A percentile compares a stretch with the other conserved stretches of the same genome.
Conservation (phyloP, 2,797 vertebrate genomes). For the Enteromius unitaeniatus region DNA sequence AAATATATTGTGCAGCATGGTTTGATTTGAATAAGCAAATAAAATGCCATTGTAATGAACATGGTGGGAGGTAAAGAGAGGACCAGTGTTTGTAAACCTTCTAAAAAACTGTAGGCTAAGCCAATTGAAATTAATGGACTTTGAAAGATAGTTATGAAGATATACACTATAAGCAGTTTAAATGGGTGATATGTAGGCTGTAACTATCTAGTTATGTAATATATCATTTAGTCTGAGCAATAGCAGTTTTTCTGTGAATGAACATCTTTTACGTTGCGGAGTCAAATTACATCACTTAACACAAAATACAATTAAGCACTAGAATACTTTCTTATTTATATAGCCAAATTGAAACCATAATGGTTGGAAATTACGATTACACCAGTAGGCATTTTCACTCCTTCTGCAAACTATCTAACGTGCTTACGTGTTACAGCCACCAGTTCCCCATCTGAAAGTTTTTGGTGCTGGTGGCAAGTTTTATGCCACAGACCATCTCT, state of each 20-base stretch:
- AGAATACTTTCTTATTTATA: not conserved
- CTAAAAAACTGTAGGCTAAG: not conserved
- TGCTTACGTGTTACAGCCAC: not conserved
- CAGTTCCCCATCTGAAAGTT: not conserved
- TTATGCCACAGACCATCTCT: not conserved
- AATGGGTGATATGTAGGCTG: not conserved
- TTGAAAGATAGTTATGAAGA: not conserved
- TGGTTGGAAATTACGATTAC: not conserved
- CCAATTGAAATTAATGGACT: not conserved
- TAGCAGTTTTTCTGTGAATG: not conserved
- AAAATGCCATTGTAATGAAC: not conserved
- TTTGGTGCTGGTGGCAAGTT: not conserved
- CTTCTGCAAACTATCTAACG: not conserved
- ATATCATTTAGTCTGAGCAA: not conserved
- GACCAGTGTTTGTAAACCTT: not conserved
- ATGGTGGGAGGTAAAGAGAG: not conserved
- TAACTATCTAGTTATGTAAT: not conserved
- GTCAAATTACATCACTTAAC: not conserved
- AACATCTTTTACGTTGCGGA: not conserved
- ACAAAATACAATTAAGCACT: not conserved
- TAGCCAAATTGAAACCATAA: not conserved
- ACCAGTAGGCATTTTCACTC: not conserved
- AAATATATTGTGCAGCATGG: not conserved
- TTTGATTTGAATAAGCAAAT: constrained; percentile 3
- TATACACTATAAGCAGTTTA: not conserved